These are phyloP conservation scores for Priocnemis perturbator DNA, from an alignment of 2,888 invertebrate species.

Conservation along the genomic window DNA sequence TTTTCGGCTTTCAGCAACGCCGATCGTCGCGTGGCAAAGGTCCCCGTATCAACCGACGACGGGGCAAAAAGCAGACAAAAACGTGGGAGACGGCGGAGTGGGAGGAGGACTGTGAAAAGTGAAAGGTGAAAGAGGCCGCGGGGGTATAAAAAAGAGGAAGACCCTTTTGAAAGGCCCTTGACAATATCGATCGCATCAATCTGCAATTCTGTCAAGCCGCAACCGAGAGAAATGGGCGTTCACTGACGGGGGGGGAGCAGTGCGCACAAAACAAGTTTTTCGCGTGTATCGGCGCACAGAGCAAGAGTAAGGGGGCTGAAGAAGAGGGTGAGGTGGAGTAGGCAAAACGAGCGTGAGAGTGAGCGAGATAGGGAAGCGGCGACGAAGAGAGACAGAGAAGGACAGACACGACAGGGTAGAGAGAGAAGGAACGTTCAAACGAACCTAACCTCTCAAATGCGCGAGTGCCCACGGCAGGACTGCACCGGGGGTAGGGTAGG, in stretches of 20 bases:
- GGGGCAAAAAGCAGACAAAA: no score
- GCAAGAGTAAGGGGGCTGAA: no score
- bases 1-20: no score
- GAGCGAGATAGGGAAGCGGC: no score
- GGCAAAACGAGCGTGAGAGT: no score
- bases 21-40: no score
- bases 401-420: neutral
- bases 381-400: no score
- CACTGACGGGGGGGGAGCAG: conserved; percentile 57
- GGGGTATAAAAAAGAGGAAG: conserved; percentile 25
- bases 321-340: no score
- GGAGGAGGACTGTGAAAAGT: neutral
- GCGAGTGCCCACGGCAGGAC: neutral
- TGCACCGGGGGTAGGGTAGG: no score
- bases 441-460: conserved; percentile 6
- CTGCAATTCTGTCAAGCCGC: conserved; percentile 69
- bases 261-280: conserved; percentile 65
- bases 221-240: conserved; percentile 71
- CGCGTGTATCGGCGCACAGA: conserved; percentile 56
- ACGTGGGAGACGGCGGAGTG: neutral
- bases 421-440: neutral
- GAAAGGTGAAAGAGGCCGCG: neutral
- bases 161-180: conserved; percentile 52
- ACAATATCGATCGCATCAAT: conserved; percentile 73
- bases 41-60: no score